These are phyloP conservation scores for Xiphophorus hellerii DNA, from an alignment of 2,113 vertebrate genomes.

Conservation along the genomic window DNA sequence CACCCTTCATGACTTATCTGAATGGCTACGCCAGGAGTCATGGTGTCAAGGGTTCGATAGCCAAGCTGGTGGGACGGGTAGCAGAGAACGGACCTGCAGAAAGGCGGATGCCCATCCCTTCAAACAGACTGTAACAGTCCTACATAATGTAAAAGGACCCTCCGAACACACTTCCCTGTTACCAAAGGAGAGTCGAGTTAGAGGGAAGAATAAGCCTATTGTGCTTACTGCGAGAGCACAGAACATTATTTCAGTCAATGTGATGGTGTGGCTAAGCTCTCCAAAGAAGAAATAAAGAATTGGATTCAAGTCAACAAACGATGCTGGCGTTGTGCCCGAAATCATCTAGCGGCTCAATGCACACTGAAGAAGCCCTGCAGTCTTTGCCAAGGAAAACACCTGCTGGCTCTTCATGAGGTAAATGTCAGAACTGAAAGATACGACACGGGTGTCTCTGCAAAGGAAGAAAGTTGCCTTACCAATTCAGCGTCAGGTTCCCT, in stretches of 20 bases:
- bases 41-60: neutral
- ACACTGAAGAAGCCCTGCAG: conserved; percentile 12
- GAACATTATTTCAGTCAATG: no score
- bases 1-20: neutral
- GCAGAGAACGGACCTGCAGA: neutral
- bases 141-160: neutral
- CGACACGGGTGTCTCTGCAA: rapidly evolving
- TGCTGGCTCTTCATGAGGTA: conserved; percentile 4
- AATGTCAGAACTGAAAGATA: neutral
- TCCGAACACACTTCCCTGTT: neutral
- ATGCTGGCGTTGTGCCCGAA: neutral
- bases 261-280: no score
- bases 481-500: neutral
- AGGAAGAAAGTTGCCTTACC: neutral
- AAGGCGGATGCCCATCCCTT: neutral
- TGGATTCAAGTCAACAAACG: no score
- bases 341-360: neutral
- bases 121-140: neutral
- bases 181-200: no score
- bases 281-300: no score
- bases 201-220: neutral
- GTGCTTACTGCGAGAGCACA: conserved; percentile 2
- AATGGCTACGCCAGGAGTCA: neutral
- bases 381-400: neutral
- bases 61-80: neutral